Percentiles rank a stretch among this genome's conserved stretches.
These are phyloP conservation scores for Labia minor DNA, from an alignment of 2,888 invertebrate species.

Conservation along the genomic window DNA sequence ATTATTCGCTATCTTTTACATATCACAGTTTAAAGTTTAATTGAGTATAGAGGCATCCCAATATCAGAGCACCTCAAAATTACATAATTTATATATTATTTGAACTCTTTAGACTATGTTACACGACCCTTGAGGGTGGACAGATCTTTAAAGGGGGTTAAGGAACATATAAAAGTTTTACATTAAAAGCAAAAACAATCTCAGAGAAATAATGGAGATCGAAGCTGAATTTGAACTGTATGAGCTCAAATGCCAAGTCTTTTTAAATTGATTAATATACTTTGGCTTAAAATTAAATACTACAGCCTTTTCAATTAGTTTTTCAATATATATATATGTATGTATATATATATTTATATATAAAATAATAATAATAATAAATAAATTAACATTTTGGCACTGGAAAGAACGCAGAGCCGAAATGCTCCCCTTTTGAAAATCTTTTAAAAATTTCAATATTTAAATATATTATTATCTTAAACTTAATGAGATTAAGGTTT, in stretches of 20 bases:
- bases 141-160: constrained; percentile 29
- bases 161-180: constrained; percentile 25
- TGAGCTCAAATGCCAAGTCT: neutral
- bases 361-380: constrained; percentile 21
- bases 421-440: constrained; percentile 15
- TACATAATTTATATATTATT: constrained; percentile 29
- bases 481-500: neutral
- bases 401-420: constrained; percentile 25
- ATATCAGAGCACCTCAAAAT: constrained; percentile 20
- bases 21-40: constrained; percentile 38
- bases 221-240: neutral
- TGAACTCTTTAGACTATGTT: constrained; percentile 28
- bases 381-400: constrained; percentile 22
- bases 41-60: constrained; percentile 22
- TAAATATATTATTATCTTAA: neutral
- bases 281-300: constrained; percentile 1
- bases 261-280: neutral
- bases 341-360: too few species aligned
- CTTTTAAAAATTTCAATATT: neutral
- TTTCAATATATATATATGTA: too few species aligned
- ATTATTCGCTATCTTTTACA: constrained; percentile 36
- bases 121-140: constrained; percentile 30
- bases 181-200: constrained; percentile 15
- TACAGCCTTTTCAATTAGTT: neutral
- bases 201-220: neutral